These are phyloP conservation scores for Lysiphlebus fabarum DNA, from an alignment of 1,140 invertebrate species.

Conservation along the genomic window DNA sequence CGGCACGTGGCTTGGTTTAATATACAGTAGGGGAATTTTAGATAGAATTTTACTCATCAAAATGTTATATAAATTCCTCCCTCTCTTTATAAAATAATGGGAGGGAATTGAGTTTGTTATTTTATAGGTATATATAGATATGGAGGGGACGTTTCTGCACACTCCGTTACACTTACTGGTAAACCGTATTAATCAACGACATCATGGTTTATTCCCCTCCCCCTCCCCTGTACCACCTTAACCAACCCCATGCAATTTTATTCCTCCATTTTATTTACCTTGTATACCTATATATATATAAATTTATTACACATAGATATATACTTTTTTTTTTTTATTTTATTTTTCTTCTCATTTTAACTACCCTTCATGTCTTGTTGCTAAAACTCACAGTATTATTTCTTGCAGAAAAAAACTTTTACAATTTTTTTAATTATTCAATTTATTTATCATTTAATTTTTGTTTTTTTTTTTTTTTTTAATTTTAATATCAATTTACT, in stretches of 20 bases:
- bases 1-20: constrained; percentile 47
- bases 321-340: too few species aligned
- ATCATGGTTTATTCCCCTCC: constrained; percentile 55
- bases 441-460: too few species aligned
- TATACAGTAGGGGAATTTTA: constrained; percentile 30
- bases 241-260: constrained; percentile 11
- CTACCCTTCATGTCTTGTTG: too few species aligned
- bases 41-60: constrained; percentile 25
- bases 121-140: constrained; percentile 6
- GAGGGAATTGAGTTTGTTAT: constrained; percentile 21
- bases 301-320: too few species aligned
- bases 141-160: constrained; percentile 40
- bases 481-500: too few species aligned
- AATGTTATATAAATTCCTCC: constrained; percentile 22
- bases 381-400: too few species aligned
- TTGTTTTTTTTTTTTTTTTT: too few species aligned
- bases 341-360: too few species aligned
- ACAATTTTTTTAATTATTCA: too few species aligned
- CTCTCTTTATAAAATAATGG: constrained; percentile 20
- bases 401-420: too few species aligned
- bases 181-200: constrained; percentile 59
- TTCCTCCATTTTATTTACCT: neutral
- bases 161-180: constrained; percentile 58
- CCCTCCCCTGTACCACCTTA: constrained; percentile 30
- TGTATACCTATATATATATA: neutral